These are phyloP conservation scores for Charadrius vociferus DNA, from an alignment of 2,113 vertebrate genomes.

Conservation along the genomic window DNA sequence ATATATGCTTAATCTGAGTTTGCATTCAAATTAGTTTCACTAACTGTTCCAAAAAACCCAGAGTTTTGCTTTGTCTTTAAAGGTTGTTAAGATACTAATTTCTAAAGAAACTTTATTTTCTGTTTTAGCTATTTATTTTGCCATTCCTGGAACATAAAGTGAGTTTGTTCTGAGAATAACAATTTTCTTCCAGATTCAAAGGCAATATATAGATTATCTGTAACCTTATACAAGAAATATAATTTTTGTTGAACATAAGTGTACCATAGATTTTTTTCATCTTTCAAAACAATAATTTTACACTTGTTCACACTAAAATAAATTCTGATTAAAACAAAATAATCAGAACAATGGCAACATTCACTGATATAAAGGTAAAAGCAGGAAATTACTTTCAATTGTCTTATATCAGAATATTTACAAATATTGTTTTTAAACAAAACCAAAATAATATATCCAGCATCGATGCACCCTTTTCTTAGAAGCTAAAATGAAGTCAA, in stretches of 20 bases:
- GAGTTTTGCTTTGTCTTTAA: not conserved
- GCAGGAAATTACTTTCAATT: not conserved
- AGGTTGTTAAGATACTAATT: not conserved
- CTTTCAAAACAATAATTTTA: not conserved
- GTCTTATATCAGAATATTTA: not conserved
- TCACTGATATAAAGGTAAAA: not conserved
- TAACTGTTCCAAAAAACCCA: accelerated
- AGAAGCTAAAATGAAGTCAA: not conserved
- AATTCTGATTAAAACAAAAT: not conserved
- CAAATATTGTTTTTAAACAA: not conserved
- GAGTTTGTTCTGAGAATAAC: not conserved
- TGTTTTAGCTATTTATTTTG: not conserved
- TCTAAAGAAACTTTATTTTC: not conserved
- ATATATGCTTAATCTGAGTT: not conserved
- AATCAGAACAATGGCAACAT: not conserved
- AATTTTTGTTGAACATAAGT: not conserved
- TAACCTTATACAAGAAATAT: not conserved
- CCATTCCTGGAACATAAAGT: not conserved
- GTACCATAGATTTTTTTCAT: not conserved
- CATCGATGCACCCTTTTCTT: not conserved
- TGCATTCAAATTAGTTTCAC: not conserved
- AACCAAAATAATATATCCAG: not conserved
- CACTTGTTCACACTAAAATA: not conserved
- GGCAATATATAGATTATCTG: not conserved
- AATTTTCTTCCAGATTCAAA: not conserved